Base-by-base conservation (phyloP, 2,888 invertebrate genomes). In the Brenthis daphne region DNA sequence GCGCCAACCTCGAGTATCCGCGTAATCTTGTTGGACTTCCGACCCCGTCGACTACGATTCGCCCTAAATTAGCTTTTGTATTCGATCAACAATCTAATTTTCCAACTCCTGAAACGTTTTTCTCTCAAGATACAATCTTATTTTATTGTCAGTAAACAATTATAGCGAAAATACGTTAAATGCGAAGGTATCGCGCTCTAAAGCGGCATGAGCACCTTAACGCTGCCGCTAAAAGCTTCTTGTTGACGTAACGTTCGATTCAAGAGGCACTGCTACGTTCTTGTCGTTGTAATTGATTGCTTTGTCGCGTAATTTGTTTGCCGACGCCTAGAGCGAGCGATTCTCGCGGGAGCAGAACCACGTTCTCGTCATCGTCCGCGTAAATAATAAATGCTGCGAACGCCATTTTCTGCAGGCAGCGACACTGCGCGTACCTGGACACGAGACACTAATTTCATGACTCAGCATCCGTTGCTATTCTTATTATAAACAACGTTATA, bases 221-320 rank as follows among this genome's bases (percentile, higher is more conserved):
- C 78, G 81, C 77, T 79, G 82, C 82, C 87, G 81, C 85, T 92
- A 91, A 92, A 92, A 92, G 92, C 87, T 90, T 89, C 84, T 89
- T 92, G 90, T 92, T 92, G 91, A 92, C 91, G 87, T 79, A 92
- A 84, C 90, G 86, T 90, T 91, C 89, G 85, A 86, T 88, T 90
- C 82, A 82, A 91, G 90, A 84, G 87, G 84, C 85, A 79, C 84
- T 80, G 83, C 87, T 85, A 84, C 85, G 86, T 77, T 86, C 87
- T 86, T 87, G 89, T 89, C 88, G 88, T 89, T 87, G 85, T 90
- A 92, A 92, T 92, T 92, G 92, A 92, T 92, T 92, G 92, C 92
- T 91, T 91, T 92, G 92, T 92, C 90, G 87, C 87, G 87, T 92
- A 92, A 92, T 92, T 92, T 92, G 91, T 92, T 92, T 92, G 90